These are phyloP conservation scores for Carassius carassius DNA, from an alignment of 2,113 vertebrate genomes.

Conservation along the genomic window DNA sequence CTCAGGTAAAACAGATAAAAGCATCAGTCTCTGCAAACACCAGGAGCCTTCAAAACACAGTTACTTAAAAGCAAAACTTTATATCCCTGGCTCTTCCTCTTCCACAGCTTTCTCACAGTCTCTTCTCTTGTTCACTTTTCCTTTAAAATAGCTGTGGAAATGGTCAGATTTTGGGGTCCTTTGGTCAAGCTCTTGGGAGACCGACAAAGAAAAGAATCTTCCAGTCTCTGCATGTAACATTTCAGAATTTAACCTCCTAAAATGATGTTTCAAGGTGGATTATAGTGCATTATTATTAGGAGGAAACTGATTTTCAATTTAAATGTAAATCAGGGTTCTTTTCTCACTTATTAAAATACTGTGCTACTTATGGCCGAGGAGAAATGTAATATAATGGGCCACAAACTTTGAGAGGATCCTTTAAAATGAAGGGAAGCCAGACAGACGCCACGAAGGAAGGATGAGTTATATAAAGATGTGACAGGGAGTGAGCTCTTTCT, in stretches of 20 bases:
- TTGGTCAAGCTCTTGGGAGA: constrained; percentile 58
- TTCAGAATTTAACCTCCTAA: constrained; percentile 71
- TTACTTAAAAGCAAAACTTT: constrained; percentile 48
- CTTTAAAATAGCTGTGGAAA: constrained; percentile 60
- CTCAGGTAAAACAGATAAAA: not conserved
- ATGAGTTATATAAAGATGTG: not conserved
- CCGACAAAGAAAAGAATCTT: constrained; percentile 60
- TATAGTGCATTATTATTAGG: constrained; percentile 71
- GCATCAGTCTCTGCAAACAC: not conserved
- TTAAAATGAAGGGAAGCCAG: constrained; percentile 52
- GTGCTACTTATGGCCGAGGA: constrained; percentile 59
- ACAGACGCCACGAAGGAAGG: constrained; percentile 8
- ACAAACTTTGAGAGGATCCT: constrained; percentile 61
- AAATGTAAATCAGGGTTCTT: constrained; percentile 76
- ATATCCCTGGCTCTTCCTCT: constrained; percentile 46
- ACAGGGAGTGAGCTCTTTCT: constrained; percentile 44
- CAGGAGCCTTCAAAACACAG: not conserved
- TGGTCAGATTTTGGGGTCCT: constrained; percentile 41
- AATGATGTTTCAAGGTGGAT: constrained; percentile 73
- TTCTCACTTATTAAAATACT: constrained; percentile 67
- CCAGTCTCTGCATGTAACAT: constrained; percentile 62
- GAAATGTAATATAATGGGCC: constrained; percentile 55
- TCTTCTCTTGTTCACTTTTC: constrained; percentile 20
- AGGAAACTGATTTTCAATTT: constrained; percentile 74
- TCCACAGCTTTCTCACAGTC: not conserved